phyloP scores from a whole-genome alignment of 2,888 invertebrate species.

The Trichogramma dendrolimi region DNA sequence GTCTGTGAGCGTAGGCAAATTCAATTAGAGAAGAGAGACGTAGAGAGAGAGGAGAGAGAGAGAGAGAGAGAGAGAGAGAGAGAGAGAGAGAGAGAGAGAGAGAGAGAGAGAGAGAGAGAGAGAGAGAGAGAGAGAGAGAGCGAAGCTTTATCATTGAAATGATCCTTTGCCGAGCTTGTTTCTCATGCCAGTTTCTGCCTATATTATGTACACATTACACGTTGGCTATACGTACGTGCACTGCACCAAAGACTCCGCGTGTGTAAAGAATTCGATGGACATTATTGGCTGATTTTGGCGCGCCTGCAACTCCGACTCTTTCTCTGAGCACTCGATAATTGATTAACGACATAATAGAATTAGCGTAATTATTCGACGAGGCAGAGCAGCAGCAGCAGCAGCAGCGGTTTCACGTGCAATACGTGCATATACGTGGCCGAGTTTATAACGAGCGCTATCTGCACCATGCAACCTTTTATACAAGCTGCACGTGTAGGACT shows the following conservation, averaged over 20 bases:
- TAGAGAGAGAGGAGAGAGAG: background rate
- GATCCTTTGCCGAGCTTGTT: too few species aligned
- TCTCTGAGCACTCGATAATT: slow-evolving; percentile 15
- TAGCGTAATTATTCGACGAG: slow-evolving; percentile 18
- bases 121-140: background rate
- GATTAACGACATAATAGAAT: slow-evolving; percentile 22
- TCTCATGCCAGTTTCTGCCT: too few species aligned
- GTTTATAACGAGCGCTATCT: background rate
- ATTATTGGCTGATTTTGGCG: too few species aligned
- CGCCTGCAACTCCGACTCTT: too few species aligned
- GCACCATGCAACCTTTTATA: too few species aligned
- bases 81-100: background rate
- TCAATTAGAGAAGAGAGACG: too few species aligned
- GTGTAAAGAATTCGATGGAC: too few species aligned
- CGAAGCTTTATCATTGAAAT: background rate
- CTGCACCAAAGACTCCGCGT: too few species aligned
- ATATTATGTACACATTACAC: too few species aligned
- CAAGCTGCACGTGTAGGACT: too few species aligned
- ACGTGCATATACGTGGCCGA: background rate
- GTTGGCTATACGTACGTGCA: too few species aligned
- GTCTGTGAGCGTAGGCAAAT: too few species aligned
- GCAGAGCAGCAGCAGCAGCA: background rate
- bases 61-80: background rate
- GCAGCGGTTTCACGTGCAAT: background rate
- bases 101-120: background rate